Evolutionary conservation across 2,888 invertebrate genomes (phyloP).

Genomic region (Oscheius sp.): DNA sequence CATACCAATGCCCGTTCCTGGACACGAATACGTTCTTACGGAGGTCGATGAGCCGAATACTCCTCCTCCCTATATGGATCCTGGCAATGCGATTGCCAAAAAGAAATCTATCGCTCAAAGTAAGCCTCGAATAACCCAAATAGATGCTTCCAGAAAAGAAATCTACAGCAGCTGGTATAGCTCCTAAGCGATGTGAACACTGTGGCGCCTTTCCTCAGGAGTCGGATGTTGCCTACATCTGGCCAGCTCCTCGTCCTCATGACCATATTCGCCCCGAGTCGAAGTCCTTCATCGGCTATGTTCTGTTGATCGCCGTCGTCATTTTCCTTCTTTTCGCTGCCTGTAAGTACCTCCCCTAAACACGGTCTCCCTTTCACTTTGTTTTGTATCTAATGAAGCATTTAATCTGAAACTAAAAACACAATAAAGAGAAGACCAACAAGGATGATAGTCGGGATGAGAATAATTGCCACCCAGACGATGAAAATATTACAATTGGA

Average conservation of each 20-base stretch:
- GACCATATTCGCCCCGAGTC: conserved; percentile 54
- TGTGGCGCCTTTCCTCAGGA: conserved; percentile 7
- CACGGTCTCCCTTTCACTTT: conserved; percentile 2
- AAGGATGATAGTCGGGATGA: not conserved
- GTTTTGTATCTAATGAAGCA: not conserved
- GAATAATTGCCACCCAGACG: not conserved
- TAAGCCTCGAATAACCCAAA: not conserved
- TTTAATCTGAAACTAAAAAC: not conserved
- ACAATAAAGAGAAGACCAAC: not conserved
- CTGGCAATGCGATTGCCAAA: conserved; percentile 48
- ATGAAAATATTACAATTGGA: not conserved
- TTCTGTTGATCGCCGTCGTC: conserved; percentile 53
- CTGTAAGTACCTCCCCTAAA: conserved; percentile 53
- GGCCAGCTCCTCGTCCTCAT: conserved; percentile 54
- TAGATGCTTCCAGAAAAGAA: conserved; percentile 20
- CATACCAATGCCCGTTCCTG: too few species aligned
- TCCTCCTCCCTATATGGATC: conserved; percentile 55
- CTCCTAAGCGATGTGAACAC: conserved; percentile 18
- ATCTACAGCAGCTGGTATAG: conserved; percentile 6
- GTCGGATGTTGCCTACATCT: conserved; percentile 34
- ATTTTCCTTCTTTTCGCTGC: conserved; percentile 58
- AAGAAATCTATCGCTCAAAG: conserved; percentile 33
- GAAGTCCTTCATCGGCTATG: conserved; percentile 54
- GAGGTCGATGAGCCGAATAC: conserved; percentile 34
- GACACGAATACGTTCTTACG: conserved; percentile 7